Conservation (phyloP, 2,113 vertebrate genomes). For the Melanotaenia duboulayi region DNA sequence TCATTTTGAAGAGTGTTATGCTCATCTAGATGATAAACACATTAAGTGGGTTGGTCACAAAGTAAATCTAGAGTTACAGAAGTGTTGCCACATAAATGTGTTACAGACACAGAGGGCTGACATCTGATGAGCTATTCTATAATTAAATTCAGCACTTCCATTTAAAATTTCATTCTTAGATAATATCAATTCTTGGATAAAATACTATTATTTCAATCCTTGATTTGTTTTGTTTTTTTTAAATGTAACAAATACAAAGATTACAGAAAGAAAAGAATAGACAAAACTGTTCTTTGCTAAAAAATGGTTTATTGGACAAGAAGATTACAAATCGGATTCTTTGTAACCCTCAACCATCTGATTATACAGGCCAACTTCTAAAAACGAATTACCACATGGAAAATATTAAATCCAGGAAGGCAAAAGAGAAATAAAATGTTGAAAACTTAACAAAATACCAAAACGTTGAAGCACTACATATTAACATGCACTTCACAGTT, state of each 20-base stretch:
- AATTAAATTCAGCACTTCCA: conserved; percentile 25
- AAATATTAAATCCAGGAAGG: conserved; percentile 55
- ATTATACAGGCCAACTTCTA: conserved; percentile 36
- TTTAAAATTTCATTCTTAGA: too few relatives aligned
- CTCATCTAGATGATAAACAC: conserved; percentile 18
- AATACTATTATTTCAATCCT: too few relatives aligned
- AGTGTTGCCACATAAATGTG: conserved; percentile 9
- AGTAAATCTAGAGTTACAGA: neutral
- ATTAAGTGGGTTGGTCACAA: conserved; percentile 8
- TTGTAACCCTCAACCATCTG: conserved; percentile 47
- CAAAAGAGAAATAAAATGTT: conserved; percentile 7
- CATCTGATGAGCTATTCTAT: conserved; percentile 23
- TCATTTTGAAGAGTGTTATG: neutral
- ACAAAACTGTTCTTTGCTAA: conserved; percentile 58
- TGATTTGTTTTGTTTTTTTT: too few relatives aligned
- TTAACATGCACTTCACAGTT: conserved; percentile 35
- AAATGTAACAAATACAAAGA: conserved; percentile 6
- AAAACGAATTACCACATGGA: conserved; percentile 57
- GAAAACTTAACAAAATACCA: conserved; percentile 40
- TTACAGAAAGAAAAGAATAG: conserved; percentile 31
- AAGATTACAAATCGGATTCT: conserved; percentile 69
- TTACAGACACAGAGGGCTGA: conserved; percentile 9
- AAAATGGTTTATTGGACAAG: conserved; percentile 82
- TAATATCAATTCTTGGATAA: too few relatives aligned
- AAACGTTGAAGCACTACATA: conserved; percentile 16